A percentile compares a stretch with the other conserved stretches of the same genome.
Evolutionary conservation across 1,140 invertebrate genomes (phyloP).

Genomic region (Acyrthosiphon pisum): DNA sequence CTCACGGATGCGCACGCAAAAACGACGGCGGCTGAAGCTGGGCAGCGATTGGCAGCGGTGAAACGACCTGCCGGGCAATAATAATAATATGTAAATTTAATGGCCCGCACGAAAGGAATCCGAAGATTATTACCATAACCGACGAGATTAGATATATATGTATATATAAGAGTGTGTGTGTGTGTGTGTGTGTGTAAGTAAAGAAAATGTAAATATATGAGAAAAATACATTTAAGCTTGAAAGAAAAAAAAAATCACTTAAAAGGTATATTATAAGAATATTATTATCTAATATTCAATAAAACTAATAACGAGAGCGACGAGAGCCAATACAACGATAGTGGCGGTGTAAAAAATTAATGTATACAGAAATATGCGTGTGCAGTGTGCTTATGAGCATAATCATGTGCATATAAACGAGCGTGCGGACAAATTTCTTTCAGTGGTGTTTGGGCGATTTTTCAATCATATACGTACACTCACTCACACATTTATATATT

Average conservation of each 20-base stretch:
- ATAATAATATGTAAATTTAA: constrained; percentile 56
- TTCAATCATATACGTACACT: not conserved
- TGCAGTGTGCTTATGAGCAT: not conserved
- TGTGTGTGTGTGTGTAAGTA: not conserved
- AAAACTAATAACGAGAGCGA: not conserved
- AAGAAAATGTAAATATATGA: not conserved
- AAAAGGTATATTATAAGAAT: not conserved
- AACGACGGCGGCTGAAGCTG: not conserved
- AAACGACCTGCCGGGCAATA: constrained; percentile 41
- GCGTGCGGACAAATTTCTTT: not conserved
- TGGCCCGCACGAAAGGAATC: constrained; percentile 51
- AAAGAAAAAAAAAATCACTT: not conserved
- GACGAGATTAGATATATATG: not conserved
- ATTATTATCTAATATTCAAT: not conserved
- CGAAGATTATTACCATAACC: constrained; percentile 53
- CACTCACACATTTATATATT: not conserved
- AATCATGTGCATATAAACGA: not conserved
- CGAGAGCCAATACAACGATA: not conserved
- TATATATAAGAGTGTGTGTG: not conserved
- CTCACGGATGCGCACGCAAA: constrained; percentile 44
- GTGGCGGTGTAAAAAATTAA: not conserved
- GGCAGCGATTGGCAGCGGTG: not conserved
- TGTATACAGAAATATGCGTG: not conserved
- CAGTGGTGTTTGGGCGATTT: constrained; percentile 18
- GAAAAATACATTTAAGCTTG: not conserved